Base-by-base conservation (phyloP, 2,797 vertebrate species). In the Chaetophractus vellerosus region DNA sequence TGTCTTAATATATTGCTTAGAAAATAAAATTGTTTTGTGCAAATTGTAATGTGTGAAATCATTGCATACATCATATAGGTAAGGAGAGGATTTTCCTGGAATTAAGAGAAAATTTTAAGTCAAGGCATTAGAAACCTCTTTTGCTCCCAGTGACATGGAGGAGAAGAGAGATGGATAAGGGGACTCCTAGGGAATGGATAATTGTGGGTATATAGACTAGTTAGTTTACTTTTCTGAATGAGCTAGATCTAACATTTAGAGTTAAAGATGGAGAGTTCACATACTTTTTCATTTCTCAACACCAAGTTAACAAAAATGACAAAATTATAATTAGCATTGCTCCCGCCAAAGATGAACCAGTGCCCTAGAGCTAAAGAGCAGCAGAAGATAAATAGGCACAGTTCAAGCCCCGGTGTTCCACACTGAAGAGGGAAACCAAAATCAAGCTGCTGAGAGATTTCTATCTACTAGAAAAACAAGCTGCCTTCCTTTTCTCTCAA, bases 81-180 rank as follows among this genome's bases (percentile, higher is more conserved):
- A 55, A 85, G 36, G 33, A 74, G 28, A 96, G n/a, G 78, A 41
- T 88, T 92, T 86, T 87, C 38, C 10, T 52, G 9, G 80, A 8
- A n/a, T 75, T 45, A 69, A 52, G 38, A 86, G 68, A 64, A 92
- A 57, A 38, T 2, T 69, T 88, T 69, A 90, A 78, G n/a, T 38
- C 74, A 74, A 88, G 90, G 41, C 55, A 41, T 76, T 75, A 89
- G 68, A 85, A 69, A 50, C 14, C 38, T 14, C 11, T 71, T 96
- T 86, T 59, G 69, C 6, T 93, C 26, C 31, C 2, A 64, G 26
- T 41, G 71, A 71, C 15, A 57, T 12, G 33, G 15, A 26, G 24
- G 19, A 68, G 15, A 66, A 23, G 52, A 88, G 33, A 48, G 10
- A 18, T 28, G 48, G 21, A 41, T 21, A 26, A 26, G 14, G 52